phyloP scores from a whole-genome alignment of 2,888 invertebrate genomes.

The Volucella zonaria region DNA sequence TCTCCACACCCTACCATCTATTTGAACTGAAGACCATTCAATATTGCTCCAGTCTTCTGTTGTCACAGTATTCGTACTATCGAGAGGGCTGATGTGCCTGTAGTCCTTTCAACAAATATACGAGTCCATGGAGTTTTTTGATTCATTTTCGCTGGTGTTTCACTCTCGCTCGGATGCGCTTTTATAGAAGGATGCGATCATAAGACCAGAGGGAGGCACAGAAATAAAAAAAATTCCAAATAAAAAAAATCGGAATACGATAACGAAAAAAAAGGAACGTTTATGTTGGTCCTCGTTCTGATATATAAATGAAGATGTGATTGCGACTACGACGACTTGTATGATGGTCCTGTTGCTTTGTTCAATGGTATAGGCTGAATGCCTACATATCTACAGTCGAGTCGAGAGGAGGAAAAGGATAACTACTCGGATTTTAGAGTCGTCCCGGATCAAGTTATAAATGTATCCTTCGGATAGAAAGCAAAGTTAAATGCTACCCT shows the following conservation, averaged over 20 bases:
- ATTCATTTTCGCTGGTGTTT: conserved; percentile 15
- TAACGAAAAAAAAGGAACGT: conserved; percentile 12
- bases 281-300: conserved; percentile 51
- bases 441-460: conserved; percentile 60
- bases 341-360: conserved; percentile 59
- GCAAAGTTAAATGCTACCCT: conserved; percentile 51
- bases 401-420: conserved; percentile 30
- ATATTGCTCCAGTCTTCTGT: conserved; percentile 20
- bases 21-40: conserved; percentile 3
- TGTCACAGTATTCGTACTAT: conserved; percentile 24
- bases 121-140: conserved; percentile 41
- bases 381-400: conserved; percentile 29
- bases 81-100: conserved; percentile 13
- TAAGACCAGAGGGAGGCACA: conserved; percentile 44
- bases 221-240: not conserved
- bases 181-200: conserved; percentile 60
- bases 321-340: conserved; percentile 34
- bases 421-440: conserved; percentile 28
- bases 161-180: conserved; percentile 45
- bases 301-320: conserved; percentile 65
- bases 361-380: conserved; percentile 42
- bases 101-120: conserved; percentile 59
- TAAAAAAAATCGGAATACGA: not conserved
- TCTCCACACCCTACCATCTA: not conserved
- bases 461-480: conserved; percentile 49